Percentiles rank a stretch among this genome's conserved stretches.
These are phyloP conservation scores for Athene cunicularia DNA, from an alignment of 2,113 vertebrate species.

Conservation along the genomic window DNA sequence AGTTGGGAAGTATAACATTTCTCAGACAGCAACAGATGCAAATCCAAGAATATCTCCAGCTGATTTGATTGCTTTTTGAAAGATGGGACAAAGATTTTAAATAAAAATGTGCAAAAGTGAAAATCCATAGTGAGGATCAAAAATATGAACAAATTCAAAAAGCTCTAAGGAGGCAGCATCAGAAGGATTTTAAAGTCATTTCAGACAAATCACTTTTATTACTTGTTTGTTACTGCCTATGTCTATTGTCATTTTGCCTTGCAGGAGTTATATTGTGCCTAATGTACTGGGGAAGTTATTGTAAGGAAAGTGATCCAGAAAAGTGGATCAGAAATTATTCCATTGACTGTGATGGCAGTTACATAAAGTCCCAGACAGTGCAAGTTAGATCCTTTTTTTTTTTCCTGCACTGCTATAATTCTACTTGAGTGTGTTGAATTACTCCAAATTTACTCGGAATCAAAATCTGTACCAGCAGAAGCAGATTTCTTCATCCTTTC, in stretches of 20 bases:
- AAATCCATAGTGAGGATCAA: neutral
- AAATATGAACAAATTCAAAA: neutral
- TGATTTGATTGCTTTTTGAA: constrained; percentile 38
- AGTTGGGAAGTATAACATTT: constrained; percentile 40
- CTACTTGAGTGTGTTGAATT: neutral
- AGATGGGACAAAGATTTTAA: constrained; percentile 16
- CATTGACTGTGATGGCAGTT: neutral
- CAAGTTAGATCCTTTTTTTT: neutral
- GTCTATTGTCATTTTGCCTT: neutral
- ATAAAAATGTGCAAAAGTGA: constrained; percentile 32
- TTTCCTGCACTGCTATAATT: neutral
- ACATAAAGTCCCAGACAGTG: neutral
- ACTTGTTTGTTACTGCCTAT: neutral
- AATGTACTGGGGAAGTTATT: neutral
- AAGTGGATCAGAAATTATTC: neutral
- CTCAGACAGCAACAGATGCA: constrained; percentile 36
- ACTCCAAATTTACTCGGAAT: neutral
- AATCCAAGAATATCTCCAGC: constrained; percentile 46
- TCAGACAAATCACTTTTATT: neutral
- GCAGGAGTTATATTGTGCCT: neutral
- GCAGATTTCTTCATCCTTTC: neutral
- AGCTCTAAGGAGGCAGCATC: neutral
- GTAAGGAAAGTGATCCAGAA: neutral
- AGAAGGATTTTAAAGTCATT: neutral
- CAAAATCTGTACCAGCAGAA: neutral